Evolutionary conservation across 2,888 invertebrate genomes (phyloP).

Genomic region (Stramonita haemastoma): DNA sequence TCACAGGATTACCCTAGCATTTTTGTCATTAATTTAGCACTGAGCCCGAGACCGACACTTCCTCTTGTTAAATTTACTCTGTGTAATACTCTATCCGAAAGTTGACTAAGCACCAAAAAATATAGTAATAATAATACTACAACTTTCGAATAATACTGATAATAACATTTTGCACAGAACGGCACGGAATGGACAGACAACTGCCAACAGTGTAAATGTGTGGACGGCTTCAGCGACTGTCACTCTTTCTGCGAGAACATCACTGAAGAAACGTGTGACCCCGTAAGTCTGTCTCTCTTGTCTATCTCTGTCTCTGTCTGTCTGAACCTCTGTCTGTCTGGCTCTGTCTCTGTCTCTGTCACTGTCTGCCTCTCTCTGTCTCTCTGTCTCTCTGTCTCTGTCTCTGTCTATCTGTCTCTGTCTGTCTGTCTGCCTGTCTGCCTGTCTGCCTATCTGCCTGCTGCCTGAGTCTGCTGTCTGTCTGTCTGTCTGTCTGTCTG

Average conservation of each 20-base stretch:
- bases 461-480: no score
- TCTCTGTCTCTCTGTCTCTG: not conserved
- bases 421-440: not conserved
- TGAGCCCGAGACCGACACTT: not conserved
- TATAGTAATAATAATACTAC: no score
- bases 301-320: not conserved
- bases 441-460: no score
- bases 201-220: constrained; percentile 13
- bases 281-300: not conserved
- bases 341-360: no score
- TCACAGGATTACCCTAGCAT: not conserved
- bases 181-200: not conserved
- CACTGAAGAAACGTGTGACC: constrained; percentile 9
- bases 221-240: constrained; percentile 19
- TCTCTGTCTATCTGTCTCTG: not conserved
- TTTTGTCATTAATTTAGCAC: not conserved
- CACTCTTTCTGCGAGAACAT: constrained; percentile 5
- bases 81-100: not conserved
- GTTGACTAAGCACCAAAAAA: not conserved
- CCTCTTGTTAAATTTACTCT: not conserved
- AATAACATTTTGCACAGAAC: not conserved
- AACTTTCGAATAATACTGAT: no score
- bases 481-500: not conserved
- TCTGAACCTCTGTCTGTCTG: no score
- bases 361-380: no score